phyloP scores from a whole-genome alignment of 2,113 vertebrate genomes.

The Origma solitaria region DNA sequence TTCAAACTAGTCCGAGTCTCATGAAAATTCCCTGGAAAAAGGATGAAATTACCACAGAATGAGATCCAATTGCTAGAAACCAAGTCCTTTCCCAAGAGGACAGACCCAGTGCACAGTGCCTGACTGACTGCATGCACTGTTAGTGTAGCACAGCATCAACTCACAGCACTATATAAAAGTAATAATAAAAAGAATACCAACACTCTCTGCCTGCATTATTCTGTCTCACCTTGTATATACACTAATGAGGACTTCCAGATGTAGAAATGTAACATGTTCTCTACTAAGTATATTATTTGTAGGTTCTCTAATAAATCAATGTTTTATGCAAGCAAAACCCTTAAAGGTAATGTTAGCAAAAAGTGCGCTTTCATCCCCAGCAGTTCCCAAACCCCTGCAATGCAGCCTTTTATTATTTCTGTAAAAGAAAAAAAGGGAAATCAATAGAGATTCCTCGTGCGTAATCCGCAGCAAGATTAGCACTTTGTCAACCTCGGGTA shows the following conservation, averaged over 20 bases:
- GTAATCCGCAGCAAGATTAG: slow-evolving; percentile 56
- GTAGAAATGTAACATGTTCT: background rate
- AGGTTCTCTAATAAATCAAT: slow-evolving; percentile 25
- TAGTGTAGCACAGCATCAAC: background rate
- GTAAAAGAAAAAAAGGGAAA: slow-evolving; percentile 16
- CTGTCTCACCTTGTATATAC: background rate
- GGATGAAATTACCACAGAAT: background rate
- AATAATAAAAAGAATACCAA: background rate
- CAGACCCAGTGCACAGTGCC: background rate
- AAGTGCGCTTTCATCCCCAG: slow-evolving; percentile 32
- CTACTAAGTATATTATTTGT: background rate
- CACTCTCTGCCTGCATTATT: background rate
- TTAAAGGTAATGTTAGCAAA: slow-evolving; percentile 24
- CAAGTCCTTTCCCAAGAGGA: background rate
- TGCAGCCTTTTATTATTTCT: slow-evolving; percentile 46
- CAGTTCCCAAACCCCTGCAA: slow-evolving; percentile 51
- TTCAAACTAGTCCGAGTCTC: background rate
- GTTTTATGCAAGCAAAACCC: slow-evolving; percentile 3
- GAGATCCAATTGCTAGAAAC: background rate
- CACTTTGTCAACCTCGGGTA: slow-evolving; percentile 5
- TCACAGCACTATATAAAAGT: background rate
- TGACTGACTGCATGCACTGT: background rate
- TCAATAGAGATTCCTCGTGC: slow-evolving; percentile 36
- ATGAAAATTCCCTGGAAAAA: background rate
- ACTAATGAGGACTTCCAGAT: background rate